Evolutionary conservation across 2,113 vertebrate genomes (phyloP).

Genomic region (Pygoscelis antarcticus): DNA sequence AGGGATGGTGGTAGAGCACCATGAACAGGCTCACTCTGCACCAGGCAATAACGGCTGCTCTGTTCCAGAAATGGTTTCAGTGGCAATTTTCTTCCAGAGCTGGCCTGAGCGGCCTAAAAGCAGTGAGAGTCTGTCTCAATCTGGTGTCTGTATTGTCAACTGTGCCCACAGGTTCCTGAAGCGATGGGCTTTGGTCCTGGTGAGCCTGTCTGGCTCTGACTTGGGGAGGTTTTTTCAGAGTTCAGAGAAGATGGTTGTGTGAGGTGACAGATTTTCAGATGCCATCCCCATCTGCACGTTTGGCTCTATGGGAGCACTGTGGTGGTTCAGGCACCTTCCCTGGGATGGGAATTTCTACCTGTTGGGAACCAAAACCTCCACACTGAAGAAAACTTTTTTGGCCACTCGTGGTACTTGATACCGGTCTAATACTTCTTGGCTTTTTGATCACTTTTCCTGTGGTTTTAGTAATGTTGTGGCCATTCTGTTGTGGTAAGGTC

Average conservation of each 20-base stretch:
- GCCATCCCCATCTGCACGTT: background rate
- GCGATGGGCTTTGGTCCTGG: background rate
- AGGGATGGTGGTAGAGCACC: background rate
- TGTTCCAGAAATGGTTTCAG: background rate
- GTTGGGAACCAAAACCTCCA: background rate
- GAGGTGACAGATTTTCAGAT: constrained; percentile 11
- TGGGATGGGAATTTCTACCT: background rate
- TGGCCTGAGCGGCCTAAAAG: background rate
- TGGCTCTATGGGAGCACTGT: background rate
- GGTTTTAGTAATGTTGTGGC: constrained; percentile 8
- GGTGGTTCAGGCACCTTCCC: background rate
- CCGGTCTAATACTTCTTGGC: background rate
- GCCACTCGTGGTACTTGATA: background rate
- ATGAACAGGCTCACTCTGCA: background rate
- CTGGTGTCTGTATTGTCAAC: background rate
- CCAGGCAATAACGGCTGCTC: background rate
- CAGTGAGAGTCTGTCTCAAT: background rate
- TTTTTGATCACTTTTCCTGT: background rate
- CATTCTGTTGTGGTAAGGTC: background rate
- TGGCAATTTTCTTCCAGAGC: background rate
- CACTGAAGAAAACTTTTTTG: background rate
- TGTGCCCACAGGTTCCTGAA: constrained; percentile 11
- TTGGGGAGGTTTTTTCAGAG: background rate
- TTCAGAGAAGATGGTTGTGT: background rate
- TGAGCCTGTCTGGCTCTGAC: background rate